Evolutionary conservation across 2,113 vertebrate genomes (phyloP).

Genomic region (Xenotilapia caudafasciata): DNA sequence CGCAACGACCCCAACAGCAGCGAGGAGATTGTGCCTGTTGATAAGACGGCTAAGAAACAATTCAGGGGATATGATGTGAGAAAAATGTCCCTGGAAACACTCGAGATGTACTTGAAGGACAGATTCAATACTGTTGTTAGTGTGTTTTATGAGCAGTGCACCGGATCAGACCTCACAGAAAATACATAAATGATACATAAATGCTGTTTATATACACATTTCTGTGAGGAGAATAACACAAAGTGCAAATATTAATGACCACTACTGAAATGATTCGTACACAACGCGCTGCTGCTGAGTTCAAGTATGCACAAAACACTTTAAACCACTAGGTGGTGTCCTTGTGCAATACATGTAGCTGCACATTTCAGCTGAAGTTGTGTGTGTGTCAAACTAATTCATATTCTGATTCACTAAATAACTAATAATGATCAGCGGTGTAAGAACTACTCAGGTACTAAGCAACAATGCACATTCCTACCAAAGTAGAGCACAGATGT

Average conservation of each 20-base stretch:
- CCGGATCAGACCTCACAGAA: neutral
- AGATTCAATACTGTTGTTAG: slow-evolving; percentile 21
- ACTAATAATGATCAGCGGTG: rapidly evolving
- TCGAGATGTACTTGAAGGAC: slow-evolving; percentile 58
- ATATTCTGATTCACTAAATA: neutral
- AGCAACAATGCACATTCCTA: neutral
- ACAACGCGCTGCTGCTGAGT: rapidly evolving
- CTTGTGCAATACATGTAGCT: neutral
- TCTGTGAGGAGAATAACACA: neutral
- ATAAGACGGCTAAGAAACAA: neutral
- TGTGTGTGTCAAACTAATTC: neutral
- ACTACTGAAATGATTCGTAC: neutral
- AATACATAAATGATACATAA: neutral
- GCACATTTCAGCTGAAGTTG: neutral
- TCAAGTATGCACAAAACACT: neutral
- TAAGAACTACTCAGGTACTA: neutral
- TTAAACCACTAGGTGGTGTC: neutral
- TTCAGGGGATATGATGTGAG: slow-evolving; percentile 60
- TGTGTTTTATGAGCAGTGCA: slow-evolving; percentile 60
- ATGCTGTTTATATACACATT: rapidly evolving
- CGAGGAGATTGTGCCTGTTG: slow-evolving; percentile 62
- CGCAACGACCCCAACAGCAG: slow-evolving; percentile 66
- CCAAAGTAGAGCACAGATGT: rapidly evolving
- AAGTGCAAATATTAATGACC: neutral
- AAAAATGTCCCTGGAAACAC: slow-evolving; percentile 28